Evolutionary conservation across 2,113 vertebrate genomes (phyloP).

Genomic region (Mugil cephalus): DNA sequence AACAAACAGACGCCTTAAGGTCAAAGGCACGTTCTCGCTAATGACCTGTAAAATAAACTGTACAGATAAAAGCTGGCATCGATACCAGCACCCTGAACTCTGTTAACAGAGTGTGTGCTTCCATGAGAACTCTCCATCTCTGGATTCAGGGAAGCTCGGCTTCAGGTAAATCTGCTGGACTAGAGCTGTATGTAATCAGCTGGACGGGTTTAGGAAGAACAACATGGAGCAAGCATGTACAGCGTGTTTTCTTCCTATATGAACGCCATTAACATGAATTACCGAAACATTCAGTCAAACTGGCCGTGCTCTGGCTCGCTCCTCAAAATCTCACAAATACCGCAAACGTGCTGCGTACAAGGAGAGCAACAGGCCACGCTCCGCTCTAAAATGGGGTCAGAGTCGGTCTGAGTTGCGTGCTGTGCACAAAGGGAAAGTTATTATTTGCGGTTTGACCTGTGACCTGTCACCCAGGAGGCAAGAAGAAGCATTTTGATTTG

Average conservation of each 20-base stretch:
- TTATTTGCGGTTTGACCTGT: conserved; percentile 47
- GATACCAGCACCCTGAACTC: conserved; percentile 47
- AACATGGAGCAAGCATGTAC: background rate
- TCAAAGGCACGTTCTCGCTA: conserved; percentile 47
- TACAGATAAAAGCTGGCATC: conserved; percentile 42
- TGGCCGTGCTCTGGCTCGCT: background rate
- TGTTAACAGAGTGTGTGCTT: conserved; percentile 5
- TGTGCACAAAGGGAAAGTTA: conserved; percentile 13
- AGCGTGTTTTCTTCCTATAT: background rate
- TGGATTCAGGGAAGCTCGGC: conserved; percentile 4
- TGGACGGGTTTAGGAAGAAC: conserved; percentile 3
- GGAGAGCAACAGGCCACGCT: conserved; percentile 27
- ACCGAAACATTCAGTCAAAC: conserved; percentile 3
- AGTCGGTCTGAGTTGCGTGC: background rate
- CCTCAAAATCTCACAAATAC: conserved; percentile 54
- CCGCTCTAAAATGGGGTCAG: conserved; percentile 27
- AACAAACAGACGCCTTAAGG: conserved; percentile 25
- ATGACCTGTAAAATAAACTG: conserved; percentile 52
- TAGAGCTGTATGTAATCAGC: conserved; percentile 2
- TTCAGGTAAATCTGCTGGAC: background rate
- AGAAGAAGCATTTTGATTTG: conserved; percentile 27
- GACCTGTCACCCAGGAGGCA: background rate
- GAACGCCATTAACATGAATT: background rate
- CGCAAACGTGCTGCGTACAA: conserved; percentile 35
- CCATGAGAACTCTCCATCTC: conserved; percentile 31